A percentile compares a stretch with the other conserved stretches of the same genome.
Conservation (phyloP, 35 echinoderm and acorn worm genomes). For the Heliocidaris tuberculata region DNA sequence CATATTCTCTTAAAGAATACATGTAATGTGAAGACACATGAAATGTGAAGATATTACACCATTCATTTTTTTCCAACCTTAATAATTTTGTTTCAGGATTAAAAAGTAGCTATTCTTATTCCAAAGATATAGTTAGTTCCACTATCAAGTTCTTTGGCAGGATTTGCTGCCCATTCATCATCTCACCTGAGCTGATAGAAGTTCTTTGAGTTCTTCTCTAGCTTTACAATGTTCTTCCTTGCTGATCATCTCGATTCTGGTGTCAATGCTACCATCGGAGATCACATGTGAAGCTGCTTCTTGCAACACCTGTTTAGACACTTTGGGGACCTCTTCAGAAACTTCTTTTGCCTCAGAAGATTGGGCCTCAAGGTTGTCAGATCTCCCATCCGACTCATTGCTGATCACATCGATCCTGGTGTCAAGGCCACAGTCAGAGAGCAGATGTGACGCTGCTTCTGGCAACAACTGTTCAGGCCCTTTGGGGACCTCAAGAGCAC, state of each 20-base stretch:
- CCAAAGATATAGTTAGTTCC: too few species aligned
- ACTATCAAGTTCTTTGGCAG: too few species aligned
- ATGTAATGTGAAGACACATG: too few species aligned
- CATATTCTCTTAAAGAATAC: too few species aligned
- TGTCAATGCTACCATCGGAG: not conserved
- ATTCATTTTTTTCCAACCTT: too few species aligned
- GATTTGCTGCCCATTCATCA: not conserved
- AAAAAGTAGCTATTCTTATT: too few species aligned
- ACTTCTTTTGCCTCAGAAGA: not conserved
- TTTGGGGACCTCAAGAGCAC: not conserved
- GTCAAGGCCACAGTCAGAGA: not conserved
- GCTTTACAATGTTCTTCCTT: slow-evolving; percentile 10
- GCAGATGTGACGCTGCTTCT: not conserved
- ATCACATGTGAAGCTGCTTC: not conserved
- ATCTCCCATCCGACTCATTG: not conserved
- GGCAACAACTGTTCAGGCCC: not conserved
- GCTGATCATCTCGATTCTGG: slow-evolving; percentile 27
- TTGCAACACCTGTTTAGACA: not conserved
- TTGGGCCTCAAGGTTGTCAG: not conserved
- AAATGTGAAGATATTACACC: too few species aligned
- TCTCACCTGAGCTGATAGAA: slow-evolving; percentile 14
- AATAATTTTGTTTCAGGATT: too few species aligned
- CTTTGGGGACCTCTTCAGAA: not conserved
- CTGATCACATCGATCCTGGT: slow-evolving; percentile 15
- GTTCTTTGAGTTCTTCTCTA: slow-evolving; percentile 29